Conservation (phyloP, 2,888 invertebrate species). For the Achlya flavicornis region DNA sequence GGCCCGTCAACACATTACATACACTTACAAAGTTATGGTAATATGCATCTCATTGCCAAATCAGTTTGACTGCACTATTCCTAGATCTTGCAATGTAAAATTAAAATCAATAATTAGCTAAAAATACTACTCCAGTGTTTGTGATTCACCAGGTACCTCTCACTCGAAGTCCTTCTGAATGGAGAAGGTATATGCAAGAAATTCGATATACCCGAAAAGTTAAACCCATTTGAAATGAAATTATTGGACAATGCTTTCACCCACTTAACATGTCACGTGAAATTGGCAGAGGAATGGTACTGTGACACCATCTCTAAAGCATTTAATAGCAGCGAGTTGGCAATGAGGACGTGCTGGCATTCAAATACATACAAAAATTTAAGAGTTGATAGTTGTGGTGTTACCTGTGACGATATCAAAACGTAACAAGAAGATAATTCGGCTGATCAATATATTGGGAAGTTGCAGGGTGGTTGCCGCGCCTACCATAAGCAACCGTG, state of each 20-base stretch:
- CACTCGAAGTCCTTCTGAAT: constrained; percentile 53
- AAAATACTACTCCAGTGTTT: background rate
- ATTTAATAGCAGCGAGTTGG: constrained; percentile 25
- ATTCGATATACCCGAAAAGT: constrained; percentile 48
- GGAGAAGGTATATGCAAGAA: constrained; percentile 57
- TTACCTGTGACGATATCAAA: background rate
- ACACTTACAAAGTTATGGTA: no score
- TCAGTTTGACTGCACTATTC: background rate
- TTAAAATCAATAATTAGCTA: background rate
- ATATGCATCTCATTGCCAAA: no score
- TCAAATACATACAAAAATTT: constrained; percentile 30
- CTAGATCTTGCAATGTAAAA: background rate
- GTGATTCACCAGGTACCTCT: constrained; percentile 48
- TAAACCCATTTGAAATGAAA: constrained; percentile 49
- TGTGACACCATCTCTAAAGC: constrained; percentile 22
- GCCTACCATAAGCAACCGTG: background rate
- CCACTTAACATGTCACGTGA: constrained; percentile 38
- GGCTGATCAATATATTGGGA: background rate
- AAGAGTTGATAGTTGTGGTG: constrained; percentile 36
- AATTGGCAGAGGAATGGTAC: constrained; percentile 50
- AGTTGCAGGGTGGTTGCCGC: background rate
- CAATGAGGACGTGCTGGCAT: constrained; percentile 41
- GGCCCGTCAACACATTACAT: no score
- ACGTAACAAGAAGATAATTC: background rate
- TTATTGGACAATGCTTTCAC: constrained; percentile 47